Evolutionary conservation across 2,797 vertebrate genomes (phyloP).

Genomic region (Anolis apletophallus): DNA sequence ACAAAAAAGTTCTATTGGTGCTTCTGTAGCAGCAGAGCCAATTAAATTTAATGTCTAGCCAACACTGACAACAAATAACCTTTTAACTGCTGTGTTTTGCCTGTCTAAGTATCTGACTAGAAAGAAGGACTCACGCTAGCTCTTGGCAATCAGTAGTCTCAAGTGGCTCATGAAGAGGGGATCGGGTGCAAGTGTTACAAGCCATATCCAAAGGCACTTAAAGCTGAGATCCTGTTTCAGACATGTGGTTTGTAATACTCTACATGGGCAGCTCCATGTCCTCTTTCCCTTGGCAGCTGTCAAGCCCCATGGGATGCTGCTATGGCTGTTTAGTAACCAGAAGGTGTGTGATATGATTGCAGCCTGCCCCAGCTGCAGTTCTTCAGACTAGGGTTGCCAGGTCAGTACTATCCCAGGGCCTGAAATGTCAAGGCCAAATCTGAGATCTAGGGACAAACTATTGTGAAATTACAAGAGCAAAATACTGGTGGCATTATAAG

Average conservation of each 20-base stretch:
- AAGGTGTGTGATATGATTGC: no score
- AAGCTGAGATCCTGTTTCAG: background rate
- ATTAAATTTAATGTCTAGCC: constrained; percentile 37
- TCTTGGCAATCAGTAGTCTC: background rate
- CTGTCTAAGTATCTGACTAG: constrained; percentile 23
- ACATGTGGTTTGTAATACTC: background rate
- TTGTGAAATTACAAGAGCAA: no score
- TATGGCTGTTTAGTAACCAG: no score
- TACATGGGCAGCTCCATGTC: no score
- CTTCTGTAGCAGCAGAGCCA: constrained; percentile 24
- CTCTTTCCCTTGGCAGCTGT: no score
- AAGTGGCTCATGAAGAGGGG: background rate
- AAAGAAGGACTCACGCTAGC: constrained; percentile 1
- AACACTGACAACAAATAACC: constrained; percentile 11
- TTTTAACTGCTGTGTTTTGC: background rate
- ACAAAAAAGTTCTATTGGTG: background rate
- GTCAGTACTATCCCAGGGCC: no score
- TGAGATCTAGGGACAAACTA: no score
- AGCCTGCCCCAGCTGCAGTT: no score
- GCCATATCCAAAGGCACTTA: background rate
- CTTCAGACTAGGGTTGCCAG: no score
- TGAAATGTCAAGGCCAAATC: no score
- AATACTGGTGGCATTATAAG: no score
- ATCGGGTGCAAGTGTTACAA: background rate
- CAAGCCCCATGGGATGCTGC: no score